A percentile compares a stretch with the other conserved stretches of the same genome.
These are phyloP conservation scores for Lomographa bimaculata DNA, from an alignment of 2,888 invertebrate genomes.

Conservation along the genomic window DNA sequence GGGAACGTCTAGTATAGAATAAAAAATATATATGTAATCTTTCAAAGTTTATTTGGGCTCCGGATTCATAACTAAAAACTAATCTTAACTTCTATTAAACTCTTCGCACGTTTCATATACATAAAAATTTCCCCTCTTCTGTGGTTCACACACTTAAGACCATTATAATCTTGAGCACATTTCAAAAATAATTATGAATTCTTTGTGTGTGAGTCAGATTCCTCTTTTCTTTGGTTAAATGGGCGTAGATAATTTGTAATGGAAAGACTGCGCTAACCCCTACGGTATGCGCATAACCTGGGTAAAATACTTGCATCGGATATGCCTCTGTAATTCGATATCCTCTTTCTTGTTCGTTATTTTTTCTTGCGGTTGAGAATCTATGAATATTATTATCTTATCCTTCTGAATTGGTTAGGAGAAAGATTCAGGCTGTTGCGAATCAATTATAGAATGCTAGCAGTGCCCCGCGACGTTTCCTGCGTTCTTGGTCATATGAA, in stretches of 20 bases:
- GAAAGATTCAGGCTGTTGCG: constrained; percentile 1
- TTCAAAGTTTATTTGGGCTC: too few relatives aligned
- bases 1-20: too few relatives aligned
- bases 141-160: constrained; percentile 29
- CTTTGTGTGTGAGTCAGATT: constrained; percentile 28
- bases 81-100: too few relatives aligned
- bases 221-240: constrained; percentile 16
- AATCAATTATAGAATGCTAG: constrained; percentile 3
- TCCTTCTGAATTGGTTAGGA: too few relatives aligned
- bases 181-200: constrained; percentile 26
- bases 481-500: too few relatives aligned
- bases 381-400: not conserved
- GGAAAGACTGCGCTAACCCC: constrained; percentile 27
- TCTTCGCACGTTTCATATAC: constrained; percentile 6
- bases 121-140: too few relatives aligned
- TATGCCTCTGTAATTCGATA: constrained; percentile 22
- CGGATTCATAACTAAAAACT: too few relatives aligned
- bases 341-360: constrained; percentile 17
- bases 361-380: constrained; percentile 8
- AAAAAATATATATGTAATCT: too few relatives aligned
- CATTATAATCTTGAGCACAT: constrained; percentile 19
- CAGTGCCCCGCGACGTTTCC: too few relatives aligned
- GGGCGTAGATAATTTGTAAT: constrained; percentile 29
- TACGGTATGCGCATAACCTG: constrained; percentile 15
- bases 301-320: constrained; percentile 18